phyloP scores from a whole-genome alignment of 2,113 vertebrate species.

The Phylloscopus whistleri region DNA sequence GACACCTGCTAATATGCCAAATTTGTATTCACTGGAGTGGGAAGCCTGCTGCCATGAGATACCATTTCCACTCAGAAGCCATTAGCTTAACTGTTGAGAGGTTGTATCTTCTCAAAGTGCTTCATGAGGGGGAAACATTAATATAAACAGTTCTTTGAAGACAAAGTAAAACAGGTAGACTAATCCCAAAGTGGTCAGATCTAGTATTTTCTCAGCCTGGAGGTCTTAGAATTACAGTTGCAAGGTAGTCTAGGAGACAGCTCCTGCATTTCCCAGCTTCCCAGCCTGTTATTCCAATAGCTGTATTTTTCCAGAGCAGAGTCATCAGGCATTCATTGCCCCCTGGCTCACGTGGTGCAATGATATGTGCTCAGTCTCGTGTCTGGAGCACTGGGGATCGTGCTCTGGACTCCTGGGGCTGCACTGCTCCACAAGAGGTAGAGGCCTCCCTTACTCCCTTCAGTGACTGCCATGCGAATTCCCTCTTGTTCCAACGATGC shows the following conservation, averaged over 20 bases:
- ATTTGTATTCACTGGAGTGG: background rate
- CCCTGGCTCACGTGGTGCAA: background rate
- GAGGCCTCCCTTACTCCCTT: background rate
- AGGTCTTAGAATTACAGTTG: background rate
- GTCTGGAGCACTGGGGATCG: background rate
- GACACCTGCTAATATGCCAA: background rate
- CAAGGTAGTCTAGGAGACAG: background rate
- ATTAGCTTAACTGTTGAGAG: background rate
- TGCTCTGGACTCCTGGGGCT: background rate
- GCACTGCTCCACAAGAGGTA: background rate
- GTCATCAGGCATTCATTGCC: background rate
- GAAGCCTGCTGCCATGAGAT: background rate
- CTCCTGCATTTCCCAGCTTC: background rate
- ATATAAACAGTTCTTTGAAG: background rate
- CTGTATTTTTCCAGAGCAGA: conserved; percentile 31
- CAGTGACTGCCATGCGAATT: background rate
- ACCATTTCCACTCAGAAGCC: background rate
- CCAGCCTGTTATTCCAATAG: background rate
- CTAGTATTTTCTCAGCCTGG: background rate
- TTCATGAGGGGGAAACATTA: background rate
- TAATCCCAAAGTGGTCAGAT: background rate
- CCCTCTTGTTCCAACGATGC: background rate
- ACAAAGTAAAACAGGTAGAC: background rate
- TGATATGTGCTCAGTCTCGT: background rate
- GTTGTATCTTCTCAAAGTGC: background rate